phyloP scores from a whole-genome alignment of 2,797 vertebrate genomes.

The Sebastiscus tertius region DNA sequence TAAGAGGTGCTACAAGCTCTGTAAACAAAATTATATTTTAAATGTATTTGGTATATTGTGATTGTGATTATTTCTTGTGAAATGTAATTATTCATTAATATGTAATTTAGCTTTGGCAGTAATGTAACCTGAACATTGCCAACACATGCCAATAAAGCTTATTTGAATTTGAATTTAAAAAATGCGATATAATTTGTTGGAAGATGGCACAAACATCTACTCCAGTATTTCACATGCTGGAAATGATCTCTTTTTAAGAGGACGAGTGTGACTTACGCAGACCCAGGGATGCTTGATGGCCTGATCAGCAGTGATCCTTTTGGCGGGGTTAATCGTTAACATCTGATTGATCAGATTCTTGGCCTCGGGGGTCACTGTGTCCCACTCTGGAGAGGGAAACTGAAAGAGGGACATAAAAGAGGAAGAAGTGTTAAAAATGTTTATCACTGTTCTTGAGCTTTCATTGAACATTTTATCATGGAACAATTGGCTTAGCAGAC shows the following conservation, averaged over 20 bases:
- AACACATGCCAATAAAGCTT: neutral
- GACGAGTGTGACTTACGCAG: constrained; percentile 89
- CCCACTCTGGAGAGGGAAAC: constrained; percentile 99
- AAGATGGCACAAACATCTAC: neutral
- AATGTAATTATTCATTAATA: no score
- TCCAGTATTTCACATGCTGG: neutral
- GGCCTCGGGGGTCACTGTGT: constrained; percentile 98
- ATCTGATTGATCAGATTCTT: constrained; percentile 99
- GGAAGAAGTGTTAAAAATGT: neutral
- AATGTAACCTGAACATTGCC: neutral
- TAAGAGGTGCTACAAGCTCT: no score
- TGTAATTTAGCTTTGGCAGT: neutral
- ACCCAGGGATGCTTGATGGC: constrained; percentile 99
- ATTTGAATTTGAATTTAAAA: neutral
- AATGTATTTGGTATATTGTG: no score
- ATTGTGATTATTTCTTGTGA: no score
- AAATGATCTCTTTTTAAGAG: neutral
- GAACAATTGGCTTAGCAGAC: neutral
- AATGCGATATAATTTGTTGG: neutral
- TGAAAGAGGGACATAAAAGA: constrained; percentile 66
- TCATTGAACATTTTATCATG: neutral
- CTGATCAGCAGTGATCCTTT: constrained; percentile 97
- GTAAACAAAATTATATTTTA: no score
- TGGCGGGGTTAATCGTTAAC: constrained; percentile 99
- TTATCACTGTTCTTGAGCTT: neutral